These are phyloP conservation scores for Nymphicus hollandicus DNA, from an alignment of 2,113 vertebrate species.

Conservation along the genomic window DNA sequence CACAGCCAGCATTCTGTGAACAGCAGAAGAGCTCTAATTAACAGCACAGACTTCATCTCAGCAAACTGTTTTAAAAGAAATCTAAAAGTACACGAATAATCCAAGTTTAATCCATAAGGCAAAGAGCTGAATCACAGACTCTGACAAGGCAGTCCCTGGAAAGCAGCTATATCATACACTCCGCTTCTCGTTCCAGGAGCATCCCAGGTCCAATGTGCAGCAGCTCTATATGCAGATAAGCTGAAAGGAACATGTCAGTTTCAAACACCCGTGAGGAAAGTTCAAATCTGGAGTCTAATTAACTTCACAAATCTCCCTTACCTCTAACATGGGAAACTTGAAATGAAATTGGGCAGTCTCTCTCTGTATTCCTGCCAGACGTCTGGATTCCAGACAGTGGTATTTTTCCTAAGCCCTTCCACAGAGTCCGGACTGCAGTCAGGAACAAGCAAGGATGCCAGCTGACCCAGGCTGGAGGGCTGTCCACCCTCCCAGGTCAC, in stretches of 20 bases:
- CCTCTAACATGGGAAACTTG: not conserved
- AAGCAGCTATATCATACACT: constrained; percentile 14
- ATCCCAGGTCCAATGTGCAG: not conserved
- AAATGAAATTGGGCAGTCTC: not conserved
- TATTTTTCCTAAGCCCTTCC: not conserved
- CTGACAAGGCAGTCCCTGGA: constrained; percentile 52
- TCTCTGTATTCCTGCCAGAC: not conserved
- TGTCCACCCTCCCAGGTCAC: not conserved
- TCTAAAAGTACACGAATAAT: not conserved
- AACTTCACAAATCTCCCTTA: not conserved
- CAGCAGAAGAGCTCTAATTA: constrained; percentile 39
- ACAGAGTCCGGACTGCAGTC: not conserved
- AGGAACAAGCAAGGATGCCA: not conserved
- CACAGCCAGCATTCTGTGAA: constrained; percentile 17
- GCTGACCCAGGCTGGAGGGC: not conserved
- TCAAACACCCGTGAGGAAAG: not conserved
- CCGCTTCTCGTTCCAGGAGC: constrained; percentile 17
- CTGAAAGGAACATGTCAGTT: not conserved
- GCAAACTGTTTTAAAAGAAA: constrained; percentile 23
- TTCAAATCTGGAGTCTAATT: constrained; percentile 12
- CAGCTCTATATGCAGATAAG: not conserved
- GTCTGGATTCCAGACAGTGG: not conserved
- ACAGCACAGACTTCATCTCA: constrained; percentile 41
- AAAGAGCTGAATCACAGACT: constrained; percentile 54
- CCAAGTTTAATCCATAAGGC: constrained; percentile 47